Evolutionary conservation across 2,888 invertebrate species (phyloP).

Genomic region (Dioctria linearis): DNA sequence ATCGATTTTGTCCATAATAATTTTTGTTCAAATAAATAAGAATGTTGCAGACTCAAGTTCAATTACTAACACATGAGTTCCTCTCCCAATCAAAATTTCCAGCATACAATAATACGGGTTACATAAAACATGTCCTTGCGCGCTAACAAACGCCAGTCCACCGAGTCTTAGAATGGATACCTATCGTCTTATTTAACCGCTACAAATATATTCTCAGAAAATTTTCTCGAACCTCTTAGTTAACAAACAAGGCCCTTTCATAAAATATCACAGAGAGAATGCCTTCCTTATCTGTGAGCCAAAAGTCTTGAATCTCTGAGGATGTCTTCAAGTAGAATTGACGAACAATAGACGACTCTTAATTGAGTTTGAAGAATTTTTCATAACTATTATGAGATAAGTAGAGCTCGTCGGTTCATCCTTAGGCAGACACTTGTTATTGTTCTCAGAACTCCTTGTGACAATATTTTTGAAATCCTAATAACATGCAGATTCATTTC

Average conservation of each 20-base stretch:
- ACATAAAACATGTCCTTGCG: neutral
- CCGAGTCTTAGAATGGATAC: too few species aligned
- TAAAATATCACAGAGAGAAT: conserved; percentile 10
- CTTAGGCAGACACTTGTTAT: conserved; percentile 1
- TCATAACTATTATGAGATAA: conserved; percentile 11
- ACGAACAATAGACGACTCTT: conserved; percentile 32
- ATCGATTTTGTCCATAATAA: too few species aligned
- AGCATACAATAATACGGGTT: too few species aligned
- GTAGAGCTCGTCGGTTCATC: conserved; percentile 4
- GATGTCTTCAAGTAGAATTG: conserved; percentile 37
- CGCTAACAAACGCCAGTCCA: too few species aligned
- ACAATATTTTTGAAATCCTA: conserved; percentile 8
- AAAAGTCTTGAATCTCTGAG: conserved; percentile 20
- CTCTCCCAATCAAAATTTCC: too few species aligned
- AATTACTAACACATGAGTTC: too few species aligned
- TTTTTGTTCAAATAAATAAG: too few species aligned
- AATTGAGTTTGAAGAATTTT: conserved; percentile 33
- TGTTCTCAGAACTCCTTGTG: neutral
- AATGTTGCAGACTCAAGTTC: too few species aligned
- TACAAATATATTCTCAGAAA: conserved; percentile 16
- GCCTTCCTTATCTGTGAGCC: conserved; percentile 26
- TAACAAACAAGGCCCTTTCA: conserved; percentile 13
- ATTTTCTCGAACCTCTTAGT: conserved; percentile 1
- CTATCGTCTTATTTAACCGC: neutral
- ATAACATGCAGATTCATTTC: neutral